A percentile compares a stretch with the other conserved stretches of the same genome.
phyloP scores from a whole-genome alignment of 2,113 vertebrate species.

The Muscicapa adusta region DNA sequence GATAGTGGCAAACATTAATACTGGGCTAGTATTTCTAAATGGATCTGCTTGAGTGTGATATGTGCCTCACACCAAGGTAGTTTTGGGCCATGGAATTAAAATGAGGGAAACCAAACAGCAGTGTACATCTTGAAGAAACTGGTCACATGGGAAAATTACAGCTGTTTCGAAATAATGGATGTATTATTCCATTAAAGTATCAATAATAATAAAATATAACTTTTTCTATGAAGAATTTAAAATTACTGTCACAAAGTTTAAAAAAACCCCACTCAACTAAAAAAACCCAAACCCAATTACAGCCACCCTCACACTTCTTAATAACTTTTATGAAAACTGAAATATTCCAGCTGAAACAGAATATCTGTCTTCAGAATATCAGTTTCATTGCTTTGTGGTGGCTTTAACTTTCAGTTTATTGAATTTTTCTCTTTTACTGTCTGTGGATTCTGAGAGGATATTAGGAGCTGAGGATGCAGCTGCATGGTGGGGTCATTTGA shows the following conservation, averaged over 20 bases:
- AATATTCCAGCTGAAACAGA: not conserved
- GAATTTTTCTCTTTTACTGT: not conserved
- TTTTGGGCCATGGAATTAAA: not conserved
- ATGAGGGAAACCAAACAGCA: not conserved
- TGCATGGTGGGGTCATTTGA: not conserved
- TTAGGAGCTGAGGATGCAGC: not conserved
- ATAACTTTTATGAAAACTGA: not conserved
- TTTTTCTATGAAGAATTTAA: not conserved
- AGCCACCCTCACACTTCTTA: not conserved
- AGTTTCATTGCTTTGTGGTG: not conserved
- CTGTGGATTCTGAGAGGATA: not conserved
- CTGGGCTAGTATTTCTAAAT: not conserved
- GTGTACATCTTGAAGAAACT: not conserved
- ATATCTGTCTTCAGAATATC: not conserved
- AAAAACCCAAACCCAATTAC: accelerated
- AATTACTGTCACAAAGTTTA: not conserved
- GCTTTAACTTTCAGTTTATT: not conserved
- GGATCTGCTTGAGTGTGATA: not conserved
- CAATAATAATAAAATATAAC: not conserved
- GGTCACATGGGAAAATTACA: not conserved
- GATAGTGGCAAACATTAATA: not conserved
- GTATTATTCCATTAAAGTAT: not conserved
- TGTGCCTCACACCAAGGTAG: not conserved
- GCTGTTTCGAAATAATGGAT: not conserved
- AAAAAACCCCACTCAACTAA: not conserved